Evolutionary conservation across 1,140 invertebrate species (phyloP), one percentile per base, ranked within the genome.

Genomic region (Ips nitidus): DNA sequence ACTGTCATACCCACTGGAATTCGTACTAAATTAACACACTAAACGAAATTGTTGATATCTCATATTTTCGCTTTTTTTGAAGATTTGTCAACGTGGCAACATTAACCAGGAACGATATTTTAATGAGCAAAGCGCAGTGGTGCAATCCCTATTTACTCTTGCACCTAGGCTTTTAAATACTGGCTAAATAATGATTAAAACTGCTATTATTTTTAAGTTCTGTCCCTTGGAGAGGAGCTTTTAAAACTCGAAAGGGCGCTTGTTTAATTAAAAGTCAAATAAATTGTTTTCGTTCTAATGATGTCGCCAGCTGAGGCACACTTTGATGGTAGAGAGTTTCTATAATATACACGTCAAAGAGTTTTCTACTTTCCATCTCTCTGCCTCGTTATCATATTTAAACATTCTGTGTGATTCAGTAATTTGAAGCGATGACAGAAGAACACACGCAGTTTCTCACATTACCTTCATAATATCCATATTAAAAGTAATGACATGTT

Each of bases 71-170:
- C 47, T 50, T 1, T 8, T 22, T 39, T 39, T 56, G n/a, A 56
- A 56, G 38, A 40, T 50, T 50, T 50, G 22, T 22, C 7, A 58
- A 58, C 41, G 45, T 47, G 59, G 42, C 43, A 47, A 61, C 72
- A 56, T 58, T 22, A 50, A 50, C 6, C 45, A 45, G 63, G 75
- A 76, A 71, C 73, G 75, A 78, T 75, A 78, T 78, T 78, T 78
- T 78, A 78, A 78, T 74, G 76, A 78, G 76, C 53, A 77, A 77
- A 77, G 75, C 77, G 77, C 77, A 78, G 69, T 69, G 75, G 74
- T 75, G 75, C 75, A 76, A 72, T 67, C 41, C 70, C 70, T 62
- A 67, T 71, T 71, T 56, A 69, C 63, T 43, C 52, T 36, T 58
- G 45, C 36, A 45, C 47, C 56, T 56, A 36, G 66, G 40, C 58